Evolutionary conservation across 1,140 invertebrate species (phyloP).

Genomic region (Drosophila neocordata): DNA sequence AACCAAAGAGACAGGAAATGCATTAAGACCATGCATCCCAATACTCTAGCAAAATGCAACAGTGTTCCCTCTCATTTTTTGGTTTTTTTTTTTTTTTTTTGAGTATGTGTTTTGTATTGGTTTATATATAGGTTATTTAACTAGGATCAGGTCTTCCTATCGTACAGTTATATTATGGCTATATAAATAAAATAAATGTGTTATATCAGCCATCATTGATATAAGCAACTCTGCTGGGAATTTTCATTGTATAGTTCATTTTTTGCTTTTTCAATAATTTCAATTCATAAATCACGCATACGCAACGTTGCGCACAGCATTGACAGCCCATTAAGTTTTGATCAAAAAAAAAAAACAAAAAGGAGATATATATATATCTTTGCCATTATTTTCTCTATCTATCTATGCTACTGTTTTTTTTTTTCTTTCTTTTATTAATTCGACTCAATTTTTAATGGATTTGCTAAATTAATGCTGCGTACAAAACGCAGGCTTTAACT

Average conservation of each 20-base stretch:
- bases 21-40: constrained; percentile 47
- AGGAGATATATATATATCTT: background rate
- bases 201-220: no score
- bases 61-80: no score
- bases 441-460: constrained; percentile 25
- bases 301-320: constrained; percentile 56
- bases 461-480: constrained; percentile 62
- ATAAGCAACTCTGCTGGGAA: no score
- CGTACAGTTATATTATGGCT: no score
- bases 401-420: constrained; percentile 40
- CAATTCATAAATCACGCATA: constrained; percentile 68
- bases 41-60: background rate
- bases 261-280: constrained; percentile 4
- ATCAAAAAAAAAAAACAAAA: constrained; percentile 31
- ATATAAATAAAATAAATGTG: no score
- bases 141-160: no score
- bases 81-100: background rate
- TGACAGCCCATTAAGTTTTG: constrained; percentile 75
- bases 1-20: constrained; percentile 58
- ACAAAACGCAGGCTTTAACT: constrained; percentile 30
- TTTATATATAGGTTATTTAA: no score
- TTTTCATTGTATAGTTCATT: no score
- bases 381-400: constrained; percentile 29
- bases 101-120: no score
- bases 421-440: constrained; percentile 34